These are phyloP conservation scores for Ictalurus punctatus DNA, from an alignment of 2,113 vertebrate species.

Conservation along the genomic window DNA sequence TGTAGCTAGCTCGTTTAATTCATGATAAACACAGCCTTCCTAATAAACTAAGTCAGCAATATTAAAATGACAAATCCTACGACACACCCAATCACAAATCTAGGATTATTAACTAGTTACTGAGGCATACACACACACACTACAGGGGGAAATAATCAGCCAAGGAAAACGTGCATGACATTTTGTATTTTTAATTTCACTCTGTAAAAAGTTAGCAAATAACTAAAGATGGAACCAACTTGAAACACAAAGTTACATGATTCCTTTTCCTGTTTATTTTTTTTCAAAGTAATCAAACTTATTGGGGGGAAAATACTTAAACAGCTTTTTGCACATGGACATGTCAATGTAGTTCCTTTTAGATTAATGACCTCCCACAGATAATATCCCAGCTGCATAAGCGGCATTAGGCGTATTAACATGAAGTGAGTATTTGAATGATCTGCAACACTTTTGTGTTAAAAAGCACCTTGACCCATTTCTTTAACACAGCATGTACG, in stretches of 20 bases:
- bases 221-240: background rate
- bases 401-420: background rate
- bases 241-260: background rate
- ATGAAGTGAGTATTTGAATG: background rate
- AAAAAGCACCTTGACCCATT: background rate
- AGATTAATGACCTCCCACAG: background rate
- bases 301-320: background rate
- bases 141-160: background rate
- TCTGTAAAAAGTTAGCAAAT: background rate
- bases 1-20: background rate
- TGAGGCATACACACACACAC: background rate
- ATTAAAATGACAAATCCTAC: background rate
- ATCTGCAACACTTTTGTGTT: background rate
- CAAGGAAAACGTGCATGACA: no score
- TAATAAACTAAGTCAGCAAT: background rate
- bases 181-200: background rate
- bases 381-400: background rate
- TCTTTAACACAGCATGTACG: background rate
- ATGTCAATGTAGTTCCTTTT: background rate
- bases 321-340: background rate
- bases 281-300: background rate
- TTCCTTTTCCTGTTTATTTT: background rate
- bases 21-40: background rate
- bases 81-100: background rate
- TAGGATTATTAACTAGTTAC: background rate